Conservation (phyloP, 2,113 vertebrate genomes). For the Illadopsis cleaveri region DNA sequence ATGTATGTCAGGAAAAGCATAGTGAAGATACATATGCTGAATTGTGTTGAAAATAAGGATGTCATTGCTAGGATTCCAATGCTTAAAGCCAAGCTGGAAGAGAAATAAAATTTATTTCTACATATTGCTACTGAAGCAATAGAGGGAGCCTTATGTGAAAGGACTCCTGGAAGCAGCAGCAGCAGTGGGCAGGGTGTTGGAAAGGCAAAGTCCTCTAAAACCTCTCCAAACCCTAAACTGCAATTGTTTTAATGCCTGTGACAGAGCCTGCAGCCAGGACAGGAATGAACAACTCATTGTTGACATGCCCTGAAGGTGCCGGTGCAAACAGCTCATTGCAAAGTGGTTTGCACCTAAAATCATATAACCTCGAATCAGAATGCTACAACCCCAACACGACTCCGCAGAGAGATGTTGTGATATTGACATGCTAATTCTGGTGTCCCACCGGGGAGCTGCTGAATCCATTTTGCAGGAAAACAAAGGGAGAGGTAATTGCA, state of each 20-base stretch:
- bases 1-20: neutral
- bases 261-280: neutral
- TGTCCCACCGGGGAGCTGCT: neutral
- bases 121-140: neutral
- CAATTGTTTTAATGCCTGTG: neutral
- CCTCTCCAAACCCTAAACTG: fast-evolving
- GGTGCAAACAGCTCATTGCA: neutral
- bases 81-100: neutral
- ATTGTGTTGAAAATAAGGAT: neutral
- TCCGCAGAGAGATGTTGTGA: neutral
- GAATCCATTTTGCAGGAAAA: neutral
- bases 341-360: neutral
- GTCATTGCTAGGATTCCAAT: neutral
- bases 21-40: neutral
- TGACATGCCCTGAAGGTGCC: neutral
- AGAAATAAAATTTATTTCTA: neutral
- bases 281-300: neutral
- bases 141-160: neutral
- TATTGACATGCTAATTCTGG: neutral
- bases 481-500: conserved; percentile 27
- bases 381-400: neutral
- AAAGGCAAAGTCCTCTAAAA: neutral
- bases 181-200: neutral
- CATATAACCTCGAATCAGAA: neutral
- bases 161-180: neutral